A percentile compares a stretch with the other conserved stretches of the same genome.
These are phyloP conservation scores for Parazoanthus swiftii DNA, from an alignment of 92 coral and sea anemone species.

Conservation along the genomic window DNA sequence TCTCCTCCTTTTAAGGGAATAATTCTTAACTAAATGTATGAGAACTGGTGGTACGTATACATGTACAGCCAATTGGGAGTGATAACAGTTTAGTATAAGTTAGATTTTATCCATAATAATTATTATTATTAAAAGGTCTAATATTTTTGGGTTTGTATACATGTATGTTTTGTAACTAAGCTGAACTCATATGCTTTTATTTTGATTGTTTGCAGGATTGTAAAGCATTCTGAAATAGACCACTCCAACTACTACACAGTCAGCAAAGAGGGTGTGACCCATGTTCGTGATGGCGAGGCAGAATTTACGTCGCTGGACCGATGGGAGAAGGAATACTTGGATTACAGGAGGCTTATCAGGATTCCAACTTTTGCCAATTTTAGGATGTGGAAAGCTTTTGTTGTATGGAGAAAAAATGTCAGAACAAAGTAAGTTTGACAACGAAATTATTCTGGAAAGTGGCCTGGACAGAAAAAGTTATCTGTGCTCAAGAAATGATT, in stretches of 20 bases:
- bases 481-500: no score
- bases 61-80: no score
- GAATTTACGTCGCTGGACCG: conserved; percentile 91
- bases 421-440: conserved; percentile 79
- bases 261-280: conserved; percentile 89
- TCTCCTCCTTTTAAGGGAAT: no score
- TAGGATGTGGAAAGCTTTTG: conserved; percentile 99
- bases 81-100: no score
- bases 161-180: neutral
- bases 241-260: conserved; percentile 93
- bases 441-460: no score
- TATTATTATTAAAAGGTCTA: no score
- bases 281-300: conserved; percentile 77
- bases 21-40: no score
- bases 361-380: conserved; percentile 95
- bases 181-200: neutral
- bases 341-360: conserved; percentile 82
- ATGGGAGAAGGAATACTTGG: conserved; percentile 89
- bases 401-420: conserved; percentile 97
- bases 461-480: no score
- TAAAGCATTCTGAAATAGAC: conserved; percentile 86
- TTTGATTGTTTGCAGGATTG: conserved; percentile 64
- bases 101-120: no score
- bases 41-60: no score
- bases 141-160: no score